Evolutionary conservation across 2,113 vertebrate genomes (phyloP).

Genomic region (Cromileptes altivelis): DNA sequence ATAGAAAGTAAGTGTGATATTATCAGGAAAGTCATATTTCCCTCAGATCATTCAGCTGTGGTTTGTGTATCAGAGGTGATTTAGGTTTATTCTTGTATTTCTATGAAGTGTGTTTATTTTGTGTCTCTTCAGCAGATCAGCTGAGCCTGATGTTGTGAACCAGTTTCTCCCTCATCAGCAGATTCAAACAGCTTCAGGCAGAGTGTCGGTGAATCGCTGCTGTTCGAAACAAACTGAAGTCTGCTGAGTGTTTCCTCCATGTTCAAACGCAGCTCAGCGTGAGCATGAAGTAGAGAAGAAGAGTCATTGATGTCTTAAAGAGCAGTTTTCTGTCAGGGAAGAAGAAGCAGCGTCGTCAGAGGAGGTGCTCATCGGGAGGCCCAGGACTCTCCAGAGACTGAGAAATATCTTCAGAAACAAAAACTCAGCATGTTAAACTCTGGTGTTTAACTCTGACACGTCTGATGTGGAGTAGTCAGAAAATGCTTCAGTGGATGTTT

Average conservation of each 20-base stretch:
- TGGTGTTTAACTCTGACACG: neutral
- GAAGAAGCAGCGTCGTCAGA: neutral
- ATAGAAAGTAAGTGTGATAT: neutral
- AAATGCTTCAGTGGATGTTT: neutral
- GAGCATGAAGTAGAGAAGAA: conserved; percentile 16
- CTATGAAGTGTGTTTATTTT: neutral
- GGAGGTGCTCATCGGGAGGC: conserved; percentile 8
- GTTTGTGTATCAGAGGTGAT: neutral
- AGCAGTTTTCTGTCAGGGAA: conserved; percentile 18
- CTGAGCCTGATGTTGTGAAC: too few species aligned
- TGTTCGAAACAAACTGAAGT: conserved; percentile 6
- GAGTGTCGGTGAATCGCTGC: neutral
- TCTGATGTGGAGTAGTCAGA: neutral
- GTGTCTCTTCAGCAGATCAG: neutral
- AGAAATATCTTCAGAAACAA: conserved; percentile 15
- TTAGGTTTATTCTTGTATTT: neutral
- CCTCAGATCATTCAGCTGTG: neutral
- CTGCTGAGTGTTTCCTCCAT: neutral
- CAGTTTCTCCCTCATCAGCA: too few species aligned
- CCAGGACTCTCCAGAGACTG: conserved; percentile 9
- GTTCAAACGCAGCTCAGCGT: neutral
- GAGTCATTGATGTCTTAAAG: conserved; percentile 28
- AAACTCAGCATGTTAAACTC: conserved; percentile 1
- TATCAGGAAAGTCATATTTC: neutral
- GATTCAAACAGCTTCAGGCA: neutral